These are phyloP conservation scores for Tachina grossa DNA, from an alignment of 2,888 invertebrate species.

Conservation along the genomic window DNA sequence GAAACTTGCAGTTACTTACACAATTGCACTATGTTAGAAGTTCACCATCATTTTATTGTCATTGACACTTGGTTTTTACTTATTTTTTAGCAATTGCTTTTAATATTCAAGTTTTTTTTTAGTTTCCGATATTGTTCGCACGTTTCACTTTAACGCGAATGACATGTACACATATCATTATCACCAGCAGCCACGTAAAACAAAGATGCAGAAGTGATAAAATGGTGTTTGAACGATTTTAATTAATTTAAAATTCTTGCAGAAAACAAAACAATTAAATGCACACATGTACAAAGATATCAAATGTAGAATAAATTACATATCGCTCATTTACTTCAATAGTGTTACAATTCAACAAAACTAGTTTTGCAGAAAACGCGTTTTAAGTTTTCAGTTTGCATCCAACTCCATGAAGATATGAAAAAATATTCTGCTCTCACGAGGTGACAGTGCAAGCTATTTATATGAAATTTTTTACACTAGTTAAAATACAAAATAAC, in stretches of 20 bases:
- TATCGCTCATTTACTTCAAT: too few relatives aligned
- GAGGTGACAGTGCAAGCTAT: too few relatives aligned
- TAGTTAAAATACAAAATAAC: too few relatives aligned
- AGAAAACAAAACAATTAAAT: background rate
- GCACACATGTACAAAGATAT: background rate
- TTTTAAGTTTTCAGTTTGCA: too few relatives aligned
- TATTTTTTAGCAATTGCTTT: background rate
- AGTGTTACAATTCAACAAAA: too few relatives aligned
- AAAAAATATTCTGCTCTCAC: too few relatives aligned
- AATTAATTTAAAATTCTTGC: slow-evolving; percentile 55
- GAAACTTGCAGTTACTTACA: background rate
- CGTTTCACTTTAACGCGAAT: background rate
- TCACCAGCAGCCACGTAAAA: background rate
- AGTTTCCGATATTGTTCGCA: background rate
- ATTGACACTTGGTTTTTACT: slow-evolving; percentile 30
- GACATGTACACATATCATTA: slow-evolving; percentile 23
- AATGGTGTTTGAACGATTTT: slow-evolving; percentile 26
- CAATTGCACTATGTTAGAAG: background rate
- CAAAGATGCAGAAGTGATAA: background rate
- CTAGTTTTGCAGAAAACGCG: too few relatives aligned
- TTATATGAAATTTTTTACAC: too few relatives aligned
- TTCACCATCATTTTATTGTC: slow-evolving; percentile 20
- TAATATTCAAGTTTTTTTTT: background rate
- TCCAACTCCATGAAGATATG: too few relatives aligned
- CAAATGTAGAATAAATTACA: background rate